Evolutionary conservation across 2,888 invertebrate genomes (phyloP).

Genomic region (Meliscaeva auricollis): DNA sequence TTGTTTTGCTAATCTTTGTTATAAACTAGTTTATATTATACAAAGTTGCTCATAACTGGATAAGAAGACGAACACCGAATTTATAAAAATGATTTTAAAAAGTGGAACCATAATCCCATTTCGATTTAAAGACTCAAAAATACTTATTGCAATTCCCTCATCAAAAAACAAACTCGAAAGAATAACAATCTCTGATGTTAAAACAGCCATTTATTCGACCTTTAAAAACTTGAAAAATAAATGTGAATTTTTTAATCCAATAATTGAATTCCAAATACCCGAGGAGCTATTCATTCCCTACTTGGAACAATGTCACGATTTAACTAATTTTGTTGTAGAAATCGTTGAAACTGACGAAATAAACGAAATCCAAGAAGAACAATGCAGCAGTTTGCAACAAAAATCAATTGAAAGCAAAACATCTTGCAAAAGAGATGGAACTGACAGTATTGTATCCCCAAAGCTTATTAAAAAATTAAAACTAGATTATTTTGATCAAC

Average conservation of each 20-base stretch:
- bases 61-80: too few species aligned
- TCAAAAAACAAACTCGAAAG: slow-evolving; percentile 79
- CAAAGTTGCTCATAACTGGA: too few species aligned
- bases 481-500: neutral
- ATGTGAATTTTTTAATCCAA: slow-evolving; percentile 82
- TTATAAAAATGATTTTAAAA: slow-evolving; percentile 80
- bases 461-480: neutral
- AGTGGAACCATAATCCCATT: slow-evolving; percentile 82
- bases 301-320: slow-evolving; percentile 81
- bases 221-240: slow-evolving; percentile 80
- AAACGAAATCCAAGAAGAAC: neutral
- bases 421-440: neutral
- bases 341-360: slow-evolving; percentile 72
- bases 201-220: slow-evolving; percentile 81
- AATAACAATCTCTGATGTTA: slow-evolving; percentile 81
- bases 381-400: too few species aligned
- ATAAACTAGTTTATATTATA: too few species aligned
- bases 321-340: slow-evolving; percentile 83
- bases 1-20: too few species aligned
- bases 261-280: slow-evolving; percentile 82
- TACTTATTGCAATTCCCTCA: slow-evolving; percentile 81
- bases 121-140: slow-evolving; percentile 82
- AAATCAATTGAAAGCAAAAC: neutral
- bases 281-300: slow-evolving; percentile 82
- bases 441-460: neutral